Conservation (phyloP, 2,797 vertebrate species). For the Novumbra hubbsi region DNA sequence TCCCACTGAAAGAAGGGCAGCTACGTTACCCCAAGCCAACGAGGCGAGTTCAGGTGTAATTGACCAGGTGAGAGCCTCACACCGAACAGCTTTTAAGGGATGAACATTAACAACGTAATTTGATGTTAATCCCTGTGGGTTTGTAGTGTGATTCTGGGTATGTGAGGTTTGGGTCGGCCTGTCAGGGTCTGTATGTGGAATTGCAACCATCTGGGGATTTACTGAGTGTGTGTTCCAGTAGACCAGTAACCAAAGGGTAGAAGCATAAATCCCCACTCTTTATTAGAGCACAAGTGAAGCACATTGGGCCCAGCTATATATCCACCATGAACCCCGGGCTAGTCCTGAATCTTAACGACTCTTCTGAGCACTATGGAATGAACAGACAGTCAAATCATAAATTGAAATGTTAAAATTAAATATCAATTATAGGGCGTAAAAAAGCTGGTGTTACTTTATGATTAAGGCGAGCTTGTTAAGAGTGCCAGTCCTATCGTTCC, state of each 20-base stretch:
- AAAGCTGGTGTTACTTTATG: constrained; percentile 60
- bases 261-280: constrained; percentile 66
- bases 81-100: constrained; percentile 2
- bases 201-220: constrained; percentile 52
- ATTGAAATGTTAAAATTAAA: constrained; percentile 75
- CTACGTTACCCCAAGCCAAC: neutral
- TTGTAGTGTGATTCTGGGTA: neutral
- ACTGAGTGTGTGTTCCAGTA: constrained; percentile 64
- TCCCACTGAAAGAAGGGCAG: neutral
- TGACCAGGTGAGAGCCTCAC: constrained; percentile 21
- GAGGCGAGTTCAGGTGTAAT: constrained; percentile 22
- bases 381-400: constrained; percentile 70
- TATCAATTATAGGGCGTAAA: constrained; percentile 75
- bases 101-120: neutral
- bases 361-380: constrained; percentile 45
- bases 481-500: constrained; percentile 41
- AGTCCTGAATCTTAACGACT: constrained; percentile 41
- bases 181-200: constrained; percentile 28
- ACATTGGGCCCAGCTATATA: constrained; percentile 57
- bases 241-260: constrained; percentile 70
- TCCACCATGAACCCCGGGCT: constrained; percentile 48
- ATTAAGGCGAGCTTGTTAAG: constrained; percentile 70
- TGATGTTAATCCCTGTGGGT: neutral
- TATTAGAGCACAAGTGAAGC: constrained; percentile 60
- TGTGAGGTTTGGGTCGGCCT: neutral